A percentile compares a stretch with the other conserved stretches of the same genome.
Conservation (phyloP, 53 echinoderm and acorn worm species). For the Paracentrotus lividus region DNA sequence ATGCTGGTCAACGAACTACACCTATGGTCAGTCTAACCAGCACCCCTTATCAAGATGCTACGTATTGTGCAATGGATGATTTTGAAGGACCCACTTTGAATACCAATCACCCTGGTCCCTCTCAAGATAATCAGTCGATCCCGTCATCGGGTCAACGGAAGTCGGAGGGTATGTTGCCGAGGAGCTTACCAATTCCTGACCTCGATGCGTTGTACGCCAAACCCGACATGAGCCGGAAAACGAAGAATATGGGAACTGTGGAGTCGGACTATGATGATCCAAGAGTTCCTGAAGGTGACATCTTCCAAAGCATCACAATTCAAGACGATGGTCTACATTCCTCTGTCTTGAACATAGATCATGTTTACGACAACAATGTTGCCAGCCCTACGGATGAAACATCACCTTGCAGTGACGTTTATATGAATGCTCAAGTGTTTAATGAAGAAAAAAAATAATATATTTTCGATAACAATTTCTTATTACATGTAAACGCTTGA, state of each 20-base stretch:
- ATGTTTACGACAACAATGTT: neutral
- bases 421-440: neutral
- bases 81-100: neutral
- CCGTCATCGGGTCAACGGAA: neutral
- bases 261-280: neutral
- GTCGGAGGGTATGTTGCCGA: neutral
- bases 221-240: slow-evolving; percentile 38
- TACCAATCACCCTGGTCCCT: neutral
- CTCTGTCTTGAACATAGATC: neutral
- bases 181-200: neutral
- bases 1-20: neutral
- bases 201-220: slow-evolving; percentile 7
- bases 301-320: neutral
- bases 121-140: neutral
- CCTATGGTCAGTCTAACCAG: neutral
- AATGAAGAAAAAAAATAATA: neutral
- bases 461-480: neutral
- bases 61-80: neutral
- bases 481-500: too few species aligned
- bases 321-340: neutral
- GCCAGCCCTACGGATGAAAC: neutral
- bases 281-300: neutral
- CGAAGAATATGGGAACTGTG: neutral
- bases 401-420: neutral
- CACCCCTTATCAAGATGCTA: neutral